A percentile compares a stretch with the other conserved stretches of the same genome.
Conservation (phyloP, 2,113 vertebrate species). For the Panthera tigris region DNA sequence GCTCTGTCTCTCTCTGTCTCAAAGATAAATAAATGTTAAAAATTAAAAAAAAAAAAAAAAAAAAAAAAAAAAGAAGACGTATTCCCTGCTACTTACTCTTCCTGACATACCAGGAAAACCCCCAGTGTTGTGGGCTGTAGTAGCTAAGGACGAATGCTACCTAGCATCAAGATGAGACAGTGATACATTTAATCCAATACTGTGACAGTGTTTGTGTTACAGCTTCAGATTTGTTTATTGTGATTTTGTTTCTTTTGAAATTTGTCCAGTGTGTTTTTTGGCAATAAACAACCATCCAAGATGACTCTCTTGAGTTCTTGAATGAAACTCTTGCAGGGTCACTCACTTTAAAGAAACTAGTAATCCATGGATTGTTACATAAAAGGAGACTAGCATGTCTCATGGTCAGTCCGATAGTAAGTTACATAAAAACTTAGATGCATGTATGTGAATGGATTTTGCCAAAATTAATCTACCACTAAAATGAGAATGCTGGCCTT, state of each 20-base stretch:
- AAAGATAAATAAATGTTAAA: too few relatives aligned
- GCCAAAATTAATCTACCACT: background rate
- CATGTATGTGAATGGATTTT: background rate
- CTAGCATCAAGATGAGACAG: background rate
- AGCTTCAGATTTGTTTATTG: background rate
- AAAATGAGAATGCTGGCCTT: slow-evolving; percentile 27
- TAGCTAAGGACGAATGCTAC: background rate
- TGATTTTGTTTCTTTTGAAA: slow-evolving; percentile 7
- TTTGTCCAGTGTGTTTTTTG: background rate
- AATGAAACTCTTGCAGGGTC: background rate
- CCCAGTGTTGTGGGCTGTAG: background rate
- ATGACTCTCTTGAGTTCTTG: background rate
- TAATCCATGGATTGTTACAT: background rate
- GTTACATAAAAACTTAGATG: background rate
- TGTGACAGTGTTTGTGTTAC: background rate
- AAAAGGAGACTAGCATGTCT: background rate
- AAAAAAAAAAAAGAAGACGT: too few relatives aligned
- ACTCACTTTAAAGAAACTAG: background rate
- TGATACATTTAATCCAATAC: background rate
- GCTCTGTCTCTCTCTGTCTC: too few relatives aligned
- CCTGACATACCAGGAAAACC: background rate
- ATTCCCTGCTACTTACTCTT: background rate
- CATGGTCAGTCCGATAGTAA: background rate
- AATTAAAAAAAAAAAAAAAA: too few relatives aligned
- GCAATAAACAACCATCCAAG: background rate